Evolutionary conservation across 2,113 vertebrate genomes (phyloP), one percentile per base, ranked within the genome.

Genomic region (Orthonyx spaldingii): DNA sequence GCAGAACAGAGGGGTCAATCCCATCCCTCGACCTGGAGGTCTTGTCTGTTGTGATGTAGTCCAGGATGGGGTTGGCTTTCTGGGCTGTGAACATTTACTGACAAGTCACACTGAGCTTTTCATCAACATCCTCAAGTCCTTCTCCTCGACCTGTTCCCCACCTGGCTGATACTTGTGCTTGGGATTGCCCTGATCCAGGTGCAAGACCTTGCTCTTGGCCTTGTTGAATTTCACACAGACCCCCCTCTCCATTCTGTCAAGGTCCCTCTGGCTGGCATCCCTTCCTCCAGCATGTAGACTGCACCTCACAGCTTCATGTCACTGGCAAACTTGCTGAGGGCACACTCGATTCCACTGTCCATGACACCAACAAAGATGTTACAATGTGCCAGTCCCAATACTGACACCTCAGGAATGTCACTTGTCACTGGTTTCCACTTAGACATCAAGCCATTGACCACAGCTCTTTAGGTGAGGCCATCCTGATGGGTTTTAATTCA

Each of bases 11-110:
- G 68, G 5, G 44, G 3, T n/a, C 30, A 57, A 60, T 30, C 16
- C 13, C 13, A 13, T 52, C 10, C 33, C 5, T 59, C 0, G 0
- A 8, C 17, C 33, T 24, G 28, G 8, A 59, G 12, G 7, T 28
- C 0, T 0, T 44, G 10, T 9, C 44, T 74, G 28, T 7, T 74
- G 39, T 52, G 37, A 17, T 74, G 44, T 13, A 46, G 19, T 20
- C 19, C 11, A 42, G 33, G 27, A 14, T 46, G 33, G 33, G 23
- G 4, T 4, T 75, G 46, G 19, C 6, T 35, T 65, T 50, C 68
- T 66, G 53, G 28, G 20, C 53, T 46, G 11, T 53, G 24, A 30
- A 20, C 11, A n/a, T n/a, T 37, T 37, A 52, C 7, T 44, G 68
- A 13, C 0, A 4, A 75, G 21, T 39, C 28, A 26, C 11, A 37